Evolutionary conservation across 2,888 invertebrate genomes (phyloP), one percentile per base, ranked within the genome.

Genomic region (Epirrhoe alternata): DNA sequence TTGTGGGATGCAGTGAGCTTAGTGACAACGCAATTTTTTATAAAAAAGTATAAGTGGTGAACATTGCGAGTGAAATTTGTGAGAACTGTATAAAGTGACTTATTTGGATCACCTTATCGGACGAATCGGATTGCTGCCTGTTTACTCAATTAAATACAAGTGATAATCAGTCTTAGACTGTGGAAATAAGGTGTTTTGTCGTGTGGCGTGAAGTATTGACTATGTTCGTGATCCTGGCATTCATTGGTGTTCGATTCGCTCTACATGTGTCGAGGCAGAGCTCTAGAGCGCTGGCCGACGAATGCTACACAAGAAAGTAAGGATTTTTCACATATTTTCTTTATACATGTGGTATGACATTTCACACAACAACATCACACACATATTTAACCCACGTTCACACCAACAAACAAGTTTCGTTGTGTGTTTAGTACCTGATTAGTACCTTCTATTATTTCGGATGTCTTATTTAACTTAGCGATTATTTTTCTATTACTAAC

Each of bases 281-380:
- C 75, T 88, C 85, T 42, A 79, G 90, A 47, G 90, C 91, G 47
- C 85, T 92, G 74, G 93, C 93, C 35, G 86, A 93, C 75, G 93
- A 93, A 83, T 93, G 93, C 79, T 93, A 93, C 80, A 92, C 92
- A 67, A 86, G 93, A 84, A 93, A 93, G 93, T 93, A 89, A 68
- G 68, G 24, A 54, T 53, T 47, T 8, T 38, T 17, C 16, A 12
- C 14, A 47, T 12, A 17, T 47, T 24, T 62, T 64, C 45, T 70
- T 60, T 72, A 75, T 80, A 78, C 74, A 75, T 81, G 80, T 61
- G 68, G 68, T 68, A 64, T 64, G 64, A 66, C 56, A 14, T 38
- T 60, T 35, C 47, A 55, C 51, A 59, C 58, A 55, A 52, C 42
- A 61, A 61, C 56, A 47, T 14, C 17, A 52, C 45, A 30, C 30